Evolutionary conservation across 2,113 vertebrate species (phyloP).

Genomic region (Melospiza melodia): DNA sequence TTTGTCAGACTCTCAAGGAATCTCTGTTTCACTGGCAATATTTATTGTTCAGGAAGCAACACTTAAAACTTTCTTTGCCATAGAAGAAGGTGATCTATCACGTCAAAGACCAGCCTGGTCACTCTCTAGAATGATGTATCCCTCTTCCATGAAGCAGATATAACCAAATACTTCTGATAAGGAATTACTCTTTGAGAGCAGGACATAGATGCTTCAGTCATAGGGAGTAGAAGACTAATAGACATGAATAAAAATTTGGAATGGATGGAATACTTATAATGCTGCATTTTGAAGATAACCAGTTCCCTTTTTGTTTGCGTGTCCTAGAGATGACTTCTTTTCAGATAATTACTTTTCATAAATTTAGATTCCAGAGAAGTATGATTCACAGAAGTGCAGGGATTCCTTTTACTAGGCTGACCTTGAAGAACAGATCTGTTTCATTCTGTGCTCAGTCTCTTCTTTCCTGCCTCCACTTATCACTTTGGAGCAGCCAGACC

Average conservation of each 20-base stretch:
- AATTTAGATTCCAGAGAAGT: not conserved
- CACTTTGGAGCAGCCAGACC: not conserved
- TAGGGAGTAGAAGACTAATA: not conserved
- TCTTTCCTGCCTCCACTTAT: not conserved
- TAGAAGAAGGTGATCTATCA: not conserved
- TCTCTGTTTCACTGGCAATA: not conserved
- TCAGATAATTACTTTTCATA: not conserved
- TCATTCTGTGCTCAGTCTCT: not conserved
- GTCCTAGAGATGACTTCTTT: not conserved
- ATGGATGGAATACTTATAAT: not conserved
- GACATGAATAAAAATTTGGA: not conserved
- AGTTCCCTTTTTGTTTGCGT: not conserved
- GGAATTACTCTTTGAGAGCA: not conserved
- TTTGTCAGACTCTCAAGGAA: not conserved
- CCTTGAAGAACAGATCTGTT: conserved; percentile 14
- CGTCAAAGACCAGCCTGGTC: not conserved
- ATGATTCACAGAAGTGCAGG: not conserved
- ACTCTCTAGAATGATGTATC: not conserved
- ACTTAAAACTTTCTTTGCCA: not conserved
- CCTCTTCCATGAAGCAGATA: not conserved
- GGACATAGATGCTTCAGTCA: not conserved
- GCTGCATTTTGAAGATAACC: not conserved
- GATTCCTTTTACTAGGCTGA: not conserved
- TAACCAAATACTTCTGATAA: not conserved
- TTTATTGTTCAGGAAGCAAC: conserved; percentile 1